Evolutionary conservation across 2,888 invertebrate species (phyloP).

Genomic region (Caenorhabditis japonica): DNA sequence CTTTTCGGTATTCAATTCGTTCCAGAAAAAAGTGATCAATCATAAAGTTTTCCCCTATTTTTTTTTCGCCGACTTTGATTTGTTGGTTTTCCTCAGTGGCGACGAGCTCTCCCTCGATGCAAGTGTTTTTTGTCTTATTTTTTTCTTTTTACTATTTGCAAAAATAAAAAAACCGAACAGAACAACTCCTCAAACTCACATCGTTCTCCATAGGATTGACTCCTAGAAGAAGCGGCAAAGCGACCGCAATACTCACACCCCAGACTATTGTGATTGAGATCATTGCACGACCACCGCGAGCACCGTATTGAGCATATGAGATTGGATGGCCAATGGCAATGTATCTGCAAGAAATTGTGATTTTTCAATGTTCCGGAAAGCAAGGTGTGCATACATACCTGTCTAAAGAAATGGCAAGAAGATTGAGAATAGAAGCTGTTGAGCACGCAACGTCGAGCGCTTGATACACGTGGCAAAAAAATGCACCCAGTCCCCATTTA

Average conservation of each 20-base stretch:
- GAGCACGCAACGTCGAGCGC: slow-evolving; percentile 97
- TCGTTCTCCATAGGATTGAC: slow-evolving; percentile 84
- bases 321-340: slow-evolving; percentile 75
- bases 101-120: slow-evolving; percentile 13
- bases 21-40: slow-evolving; percentile 42
- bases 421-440: slow-evolving; percentile 96
- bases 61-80: slow-evolving; percentile 30
- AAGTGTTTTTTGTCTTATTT: slow-evolving; percentile 44
- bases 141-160: slow-evolving; percentile 9
- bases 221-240: slow-evolving; percentile 94
- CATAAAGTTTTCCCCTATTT: slow-evolving; percentile 48
- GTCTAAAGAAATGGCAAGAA: slow-evolving; percentile 97
- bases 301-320: slow-evolving; percentile 75
- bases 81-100: slow-evolving; percentile 37
- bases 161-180: too few relatives aligned
- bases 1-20: slow-evolving; percentile 20
- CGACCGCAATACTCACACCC: slow-evolving; percentile 94
- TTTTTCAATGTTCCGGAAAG: too few relatives aligned
- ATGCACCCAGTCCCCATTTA: slow-evolving; percentile 88
- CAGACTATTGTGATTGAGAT: slow-evolving; percentile 94
- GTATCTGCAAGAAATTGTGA: slow-evolving; percentile 56
- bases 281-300: slow-evolving; percentile 84
- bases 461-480: slow-evolving; percentile 96
- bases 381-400: slow-evolving; percentile 82
- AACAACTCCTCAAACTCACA: slow-evolving; percentile 44